phyloP scores from a whole-genome alignment of 1,140 invertebrate species.

The Platyscapa corneri region DNA sequence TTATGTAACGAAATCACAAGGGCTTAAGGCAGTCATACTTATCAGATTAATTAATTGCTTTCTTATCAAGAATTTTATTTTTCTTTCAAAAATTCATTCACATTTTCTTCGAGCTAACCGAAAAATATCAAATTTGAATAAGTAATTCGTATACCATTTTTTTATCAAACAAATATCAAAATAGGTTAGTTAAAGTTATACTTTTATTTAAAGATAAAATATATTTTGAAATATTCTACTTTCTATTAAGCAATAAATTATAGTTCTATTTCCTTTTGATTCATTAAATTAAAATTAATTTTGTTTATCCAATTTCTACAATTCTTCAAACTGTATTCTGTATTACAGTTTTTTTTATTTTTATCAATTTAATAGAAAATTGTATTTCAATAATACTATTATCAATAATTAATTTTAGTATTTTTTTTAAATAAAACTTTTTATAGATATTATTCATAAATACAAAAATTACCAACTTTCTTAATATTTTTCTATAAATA shows the following conservation, averaged over 20 bases:
- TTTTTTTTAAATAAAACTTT: too few relatives aligned
- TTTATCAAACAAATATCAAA: neutral
- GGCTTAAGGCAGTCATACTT: neutral
- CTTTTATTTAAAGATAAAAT: neutral
- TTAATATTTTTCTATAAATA: too few relatives aligned
- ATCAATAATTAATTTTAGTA: too few relatives aligned
- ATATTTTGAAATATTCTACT: neutral
- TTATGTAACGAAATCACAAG: neutral
- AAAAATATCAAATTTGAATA: too few relatives aligned
- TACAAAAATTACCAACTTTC: too few relatives aligned
- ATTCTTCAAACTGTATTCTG: too few relatives aligned
- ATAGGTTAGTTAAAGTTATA: neutral
- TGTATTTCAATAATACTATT: too few relatives aligned
- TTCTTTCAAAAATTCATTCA: neutral
- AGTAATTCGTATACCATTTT: neutral
- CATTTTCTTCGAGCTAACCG: neutral
- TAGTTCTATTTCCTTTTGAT: neutral
- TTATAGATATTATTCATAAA: too few relatives aligned
- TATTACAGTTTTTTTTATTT: too few relatives aligned
- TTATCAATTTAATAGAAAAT: too few relatives aligned
- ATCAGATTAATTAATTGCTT: neutral
- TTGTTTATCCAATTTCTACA: too few relatives aligned
- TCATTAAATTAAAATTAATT: neutral
- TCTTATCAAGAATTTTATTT: neutral
- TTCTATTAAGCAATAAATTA: neutral